A percentile compares a stretch with the other conserved stretches of the same genome.
Conservation (phyloP, 1,140 invertebrate genomes). For the Halyomorpha halys region DNA sequence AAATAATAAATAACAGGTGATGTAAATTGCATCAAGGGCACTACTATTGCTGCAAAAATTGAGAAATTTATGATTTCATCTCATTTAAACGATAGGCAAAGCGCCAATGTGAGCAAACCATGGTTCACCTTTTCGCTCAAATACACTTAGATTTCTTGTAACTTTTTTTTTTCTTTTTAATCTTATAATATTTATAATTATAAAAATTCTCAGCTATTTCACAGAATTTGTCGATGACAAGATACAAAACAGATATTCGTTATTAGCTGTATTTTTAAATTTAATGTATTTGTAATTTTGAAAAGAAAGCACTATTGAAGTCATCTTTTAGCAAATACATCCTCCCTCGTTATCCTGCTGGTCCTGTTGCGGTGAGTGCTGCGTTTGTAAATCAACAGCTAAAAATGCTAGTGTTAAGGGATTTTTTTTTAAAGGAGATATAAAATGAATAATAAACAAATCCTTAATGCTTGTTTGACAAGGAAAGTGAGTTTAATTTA, state of each 20-base stretch:
- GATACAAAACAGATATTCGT: constrained; percentile 3
- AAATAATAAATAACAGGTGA: no score
- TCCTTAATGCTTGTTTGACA: no score
- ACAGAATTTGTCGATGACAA: constrained; percentile 2
- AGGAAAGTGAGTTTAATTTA: no score
- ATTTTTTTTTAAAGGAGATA: constrained; percentile 4
- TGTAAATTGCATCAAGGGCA: no score
- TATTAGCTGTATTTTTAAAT: constrained; percentile 3
- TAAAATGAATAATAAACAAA: no score
- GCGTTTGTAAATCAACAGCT: constrained; percentile 70
- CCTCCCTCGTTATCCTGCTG: constrained; percentile 65
- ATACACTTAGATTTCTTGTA: not conserved
- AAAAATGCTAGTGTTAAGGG: constrained; percentile 36
- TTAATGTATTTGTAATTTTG: not conserved
- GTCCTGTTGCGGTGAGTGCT: constrained; percentile 56
- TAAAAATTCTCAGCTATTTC: not conserved
- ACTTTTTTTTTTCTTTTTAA: not conserved
- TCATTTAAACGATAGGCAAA: constrained; percentile 5
- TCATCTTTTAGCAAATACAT: constrained; percentile 57
- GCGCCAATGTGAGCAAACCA: constrained; percentile 14
- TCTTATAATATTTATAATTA: not conserved
- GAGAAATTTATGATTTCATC: no score
- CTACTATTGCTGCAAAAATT: no score
- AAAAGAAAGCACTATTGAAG: constrained; percentile 17
- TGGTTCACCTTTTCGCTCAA: constrained; percentile 5